Evolutionary conservation across 1,140 invertebrate genomes (phyloP).

Genomic region (Nebria ingens): DNA sequence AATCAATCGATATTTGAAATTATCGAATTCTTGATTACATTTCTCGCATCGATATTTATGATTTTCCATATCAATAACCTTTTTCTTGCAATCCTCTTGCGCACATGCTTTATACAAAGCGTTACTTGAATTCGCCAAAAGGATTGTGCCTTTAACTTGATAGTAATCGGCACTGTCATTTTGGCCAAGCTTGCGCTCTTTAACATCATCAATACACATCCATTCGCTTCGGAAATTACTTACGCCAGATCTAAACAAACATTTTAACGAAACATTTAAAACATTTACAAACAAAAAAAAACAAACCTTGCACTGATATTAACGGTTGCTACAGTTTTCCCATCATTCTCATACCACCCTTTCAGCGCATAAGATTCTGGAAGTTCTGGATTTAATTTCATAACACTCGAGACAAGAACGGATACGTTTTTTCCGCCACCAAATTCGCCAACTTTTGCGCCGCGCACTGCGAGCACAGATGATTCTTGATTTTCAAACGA

Average conservation of each 20-base stretch:
- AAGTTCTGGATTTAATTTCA: slow-evolving; percentile 82
- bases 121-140: slow-evolving; percentile 64
- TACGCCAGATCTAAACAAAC: slow-evolving; percentile 31
- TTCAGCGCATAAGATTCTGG: slow-evolving; percentile 73
- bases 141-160: slow-evolving; percentile 55
- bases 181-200: slow-evolving; percentile 40
- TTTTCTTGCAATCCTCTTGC: slow-evolving; percentile 80
- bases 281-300: neutral
- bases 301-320: slow-evolving; percentile 50
- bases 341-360: slow-evolving; percentile 83
- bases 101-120: slow-evolving; percentile 86
- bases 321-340: slow-evolving; percentile 45
- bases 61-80: slow-evolving; percentile 79
- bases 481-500: slow-evolving; percentile 65
- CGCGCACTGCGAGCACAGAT: slow-evolving; percentile 78
- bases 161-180: slow-evolving; percentile 70
- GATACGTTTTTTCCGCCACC: slow-evolving; percentile 61
- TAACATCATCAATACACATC: slow-evolving; percentile 64
- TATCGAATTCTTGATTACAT: slow-evolving; percentile 72
- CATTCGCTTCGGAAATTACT: slow-evolving; percentile 41
- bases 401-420: slow-evolving; percentile 42
- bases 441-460: slow-evolving; percentile 61
- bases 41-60: slow-evolving; percentile 90
- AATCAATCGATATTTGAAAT: slow-evolving; percentile 80
- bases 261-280: too few relatives aligned